Evolutionary conservation across 2,113 vertebrate genomes (phyloP), one percentile per base, ranked within the genome.

Genomic region (Nothocercus julius): DNA sequence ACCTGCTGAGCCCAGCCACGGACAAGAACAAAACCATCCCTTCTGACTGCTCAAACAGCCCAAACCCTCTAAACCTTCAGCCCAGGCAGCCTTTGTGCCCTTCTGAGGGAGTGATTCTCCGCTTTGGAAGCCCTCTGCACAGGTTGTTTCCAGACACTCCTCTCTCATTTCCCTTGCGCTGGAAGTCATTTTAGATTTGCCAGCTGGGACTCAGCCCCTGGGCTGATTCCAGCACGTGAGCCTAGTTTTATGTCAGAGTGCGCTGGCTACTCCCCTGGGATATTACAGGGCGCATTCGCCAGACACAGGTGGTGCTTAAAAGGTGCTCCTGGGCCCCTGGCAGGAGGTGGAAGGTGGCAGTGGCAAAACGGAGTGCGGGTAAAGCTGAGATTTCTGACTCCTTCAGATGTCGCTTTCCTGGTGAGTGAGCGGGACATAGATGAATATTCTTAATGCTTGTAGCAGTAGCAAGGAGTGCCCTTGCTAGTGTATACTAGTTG

Each of bases 351-450:
- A 82, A 90, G 78, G 86, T 22, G 40, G 7, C 59, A 22, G 77
- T 27, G 15, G 44, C 76, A 69, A 51, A 91, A 45, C 85, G 11
- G 45, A 83, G 69, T 38, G 80, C 88, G 78, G 74, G 69, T 58
- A 72, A 51, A 92, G 77, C 81, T 27, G 90, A 14, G 77, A 68
- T 78, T 89, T 84, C 77, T 80, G 83, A 61, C 56, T 81, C 56
- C 56, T 77, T 80, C 67, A 58, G 86, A 97, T 97, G 95, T 92
- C 94, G 84, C 38, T 92, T 90, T 92, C 92, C 63, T 68, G 95
- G 95, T 96, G 89, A 96, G 54, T 58, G 54, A 58, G 56, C 47
- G 47, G 25, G 61, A 63, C n/a, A 7, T 90, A 94, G 84, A 89
- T 87, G 22, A 69, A 68, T 92, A 62, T 94, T 93, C 73, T 90